Base-by-base conservation (phyloP, 2,113 vertebrate genomes). In the Cottus gobio region DNA sequence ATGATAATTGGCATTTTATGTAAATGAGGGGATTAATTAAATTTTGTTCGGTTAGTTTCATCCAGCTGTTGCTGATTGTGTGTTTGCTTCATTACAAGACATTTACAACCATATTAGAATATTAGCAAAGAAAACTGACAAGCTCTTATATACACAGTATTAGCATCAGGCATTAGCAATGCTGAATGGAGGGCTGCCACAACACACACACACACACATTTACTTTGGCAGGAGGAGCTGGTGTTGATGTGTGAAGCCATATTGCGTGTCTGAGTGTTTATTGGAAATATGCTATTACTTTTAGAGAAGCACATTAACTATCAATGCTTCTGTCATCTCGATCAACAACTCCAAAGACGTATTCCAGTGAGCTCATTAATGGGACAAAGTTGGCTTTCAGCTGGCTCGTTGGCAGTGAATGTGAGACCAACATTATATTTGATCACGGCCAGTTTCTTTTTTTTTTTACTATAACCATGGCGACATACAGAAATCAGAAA, bases 131-230 rank as follows among this genome's bases (percentile, higher is more conserved):
- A 56, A 46, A 75, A 75, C 46, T 67, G 65, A 75, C 71, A 71
- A 28, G 46, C 61, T 36, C 65, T 70, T 64, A 18, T 9, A 12
- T 37, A 75, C 66, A 79, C 65, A 39, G 31, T 15, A 75, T 83
- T 64, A 79, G 31, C n/a, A 62, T 68, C 61, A 68, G 48, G 61
- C 39, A 58, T 79, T 68, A 80, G 24, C 24, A 24, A 31, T 57
- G 46, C 42, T 71, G 76, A 75, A 76, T 86, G 75, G 79, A 82
- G 15, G 15, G 24, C 46, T 71, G 75, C 75, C 79, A 75, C 39
- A 48, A 61, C 42, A 69, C 56, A 65, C 42, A 66, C 34, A 65
- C 48, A 75, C 48, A 57, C 63, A 28, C 20, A 28, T 69, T 77
- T 60, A 65, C 31, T 65, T 42, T 74, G 73, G 72, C 83, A 77